Evolutionary conservation across 2,888 invertebrate species (phyloP), one percentile per base, ranked within the genome.

Genomic region (Lasioglossum figueresi): DNA sequence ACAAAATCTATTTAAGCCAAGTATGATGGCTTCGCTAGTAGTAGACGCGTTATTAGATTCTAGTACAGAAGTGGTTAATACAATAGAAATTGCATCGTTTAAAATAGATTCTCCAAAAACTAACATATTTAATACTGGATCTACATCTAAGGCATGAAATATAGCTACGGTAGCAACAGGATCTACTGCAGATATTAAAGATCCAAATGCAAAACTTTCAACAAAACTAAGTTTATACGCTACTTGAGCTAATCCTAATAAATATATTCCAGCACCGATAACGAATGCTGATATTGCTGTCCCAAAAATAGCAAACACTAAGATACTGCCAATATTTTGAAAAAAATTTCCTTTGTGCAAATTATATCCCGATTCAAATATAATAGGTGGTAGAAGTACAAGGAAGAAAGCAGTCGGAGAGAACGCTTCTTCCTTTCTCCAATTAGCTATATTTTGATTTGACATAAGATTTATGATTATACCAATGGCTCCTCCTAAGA

Each of bases 91-190:
- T 48, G 99, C 99, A 96, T 99, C 99, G 95, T 99, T 99, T 8
- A 99, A 96, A 93, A 99, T 98, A 92, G 98, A 98, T 94, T 98
- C 98, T 43, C 98, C 99, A 96, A 99, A 99, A 1, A 99, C 99
- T 95, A 99, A 97, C 99, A 99, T 99, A 96, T 99, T 99, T 0
- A 99, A 96, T 8, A 99, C 98, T 0, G 99, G 99, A 95, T 99
- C 99, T 0, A 99, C 98, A 95, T 99, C 98, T 43, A 99, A 95
- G 2, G 99, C 99, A 95, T 99, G 99, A 94, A 99, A 99, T 90
- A 99, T 99, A 16, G 99, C 99, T 45, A 99, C 97, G 0, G 99
- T 99, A 6, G 99, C 99, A 0, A 99, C 99, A 0, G 99, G 99
- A 96, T 99, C 99, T 6, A 99, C 99, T 43, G 99, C 99, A 2